These are phyloP conservation scores for Arvicanthis niloticus DNA, from an alignment of 2,113 vertebrate species.

Conservation along the genomic window DNA sequence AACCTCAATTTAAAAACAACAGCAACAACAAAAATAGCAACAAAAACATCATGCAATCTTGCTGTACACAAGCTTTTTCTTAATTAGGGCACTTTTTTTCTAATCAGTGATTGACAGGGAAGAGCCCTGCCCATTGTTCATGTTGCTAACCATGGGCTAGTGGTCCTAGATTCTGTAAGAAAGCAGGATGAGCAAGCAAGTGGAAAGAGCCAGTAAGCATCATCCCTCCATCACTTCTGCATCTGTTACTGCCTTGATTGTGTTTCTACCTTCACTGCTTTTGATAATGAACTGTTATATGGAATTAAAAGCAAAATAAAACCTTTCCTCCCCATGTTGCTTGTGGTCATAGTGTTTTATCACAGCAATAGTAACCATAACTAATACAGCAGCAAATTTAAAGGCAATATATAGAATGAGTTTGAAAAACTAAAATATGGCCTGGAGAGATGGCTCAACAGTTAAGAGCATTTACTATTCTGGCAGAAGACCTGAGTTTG, in stretches of 20 bases:
- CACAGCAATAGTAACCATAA: background rate
- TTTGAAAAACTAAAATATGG: background rate
- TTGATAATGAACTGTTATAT: background rate
- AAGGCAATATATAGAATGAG: background rate
- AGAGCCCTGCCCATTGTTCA: too few relatives aligned
- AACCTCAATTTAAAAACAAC: too few relatives aligned
- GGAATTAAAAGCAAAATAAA: background rate
- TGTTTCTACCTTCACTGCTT: background rate
- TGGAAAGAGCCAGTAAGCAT: background rate
- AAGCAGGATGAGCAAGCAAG: background rate
- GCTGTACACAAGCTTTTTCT: too few relatives aligned
- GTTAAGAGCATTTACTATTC: background rate
- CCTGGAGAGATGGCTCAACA: background rate
- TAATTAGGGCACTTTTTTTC: too few relatives aligned
- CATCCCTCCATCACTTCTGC: background rate
- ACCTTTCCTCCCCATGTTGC: background rate
- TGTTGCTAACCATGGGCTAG: too few relatives aligned
- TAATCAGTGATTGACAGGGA: too few relatives aligned
- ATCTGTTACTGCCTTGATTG: background rate
- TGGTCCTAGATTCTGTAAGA: too few relatives aligned
- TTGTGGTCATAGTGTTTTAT: background rate
- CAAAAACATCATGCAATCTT: too few relatives aligned
- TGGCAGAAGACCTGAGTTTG: background rate
- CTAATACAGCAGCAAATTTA: background rate
- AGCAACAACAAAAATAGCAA: too few relatives aligned